Evolutionary conservation across 53 echinoderm and acorn worm genomes (phyloP).

Genomic region (Crossaster papposus): DNA sequence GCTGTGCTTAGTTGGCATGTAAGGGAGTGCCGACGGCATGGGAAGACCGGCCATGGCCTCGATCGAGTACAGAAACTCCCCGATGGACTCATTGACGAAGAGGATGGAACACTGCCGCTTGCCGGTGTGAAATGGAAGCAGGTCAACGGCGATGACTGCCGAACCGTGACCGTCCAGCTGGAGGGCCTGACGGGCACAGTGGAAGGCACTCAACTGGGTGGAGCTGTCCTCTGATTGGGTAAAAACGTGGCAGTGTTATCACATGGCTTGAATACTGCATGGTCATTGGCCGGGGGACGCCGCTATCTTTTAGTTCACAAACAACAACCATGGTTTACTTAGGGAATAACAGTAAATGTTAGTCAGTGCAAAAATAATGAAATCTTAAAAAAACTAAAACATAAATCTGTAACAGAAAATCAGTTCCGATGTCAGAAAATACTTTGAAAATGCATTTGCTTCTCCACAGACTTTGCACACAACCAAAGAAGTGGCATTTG

Average conservation of each 20-base stretch:
- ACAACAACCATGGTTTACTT: not conserved
- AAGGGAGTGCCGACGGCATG: slow-evolving; percentile 74
- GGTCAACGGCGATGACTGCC: slow-evolving; percentile 81
- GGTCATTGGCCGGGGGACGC: not conserved
- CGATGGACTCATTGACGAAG: slow-evolving; percentile 85
- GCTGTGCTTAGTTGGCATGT: slow-evolving; percentile 83
- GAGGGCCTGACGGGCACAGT: slow-evolving; percentile 73
- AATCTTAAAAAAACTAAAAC: too few relatives aligned
- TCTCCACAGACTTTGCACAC: too few relatives aligned
- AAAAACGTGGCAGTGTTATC: not conserved
- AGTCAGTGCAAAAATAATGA: too few relatives aligned
- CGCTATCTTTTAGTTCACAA: not conserved
- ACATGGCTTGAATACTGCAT: not conserved
- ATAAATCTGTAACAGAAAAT: too few relatives aligned
- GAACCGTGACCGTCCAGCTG: slow-evolving; percentile 70
- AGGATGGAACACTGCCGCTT: slow-evolving; percentile 89
- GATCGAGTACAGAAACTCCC: slow-evolving; percentile 91
- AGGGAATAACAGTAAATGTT: too few relatives aligned
- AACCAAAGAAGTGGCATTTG: too few relatives aligned
- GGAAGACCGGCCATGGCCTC: slow-evolving; percentile 87
- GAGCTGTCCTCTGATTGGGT: slow-evolving; percentile 66
- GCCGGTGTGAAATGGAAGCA: slow-evolving; percentile 95
- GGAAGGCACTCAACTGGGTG: slow-evolving; percentile 78
- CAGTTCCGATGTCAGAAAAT: too few relatives aligned
- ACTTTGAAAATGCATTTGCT: too few relatives aligned